Base-by-base conservation (phyloP, 2,888 invertebrate genomes). In the Eremobia ochroleuca region DNA sequence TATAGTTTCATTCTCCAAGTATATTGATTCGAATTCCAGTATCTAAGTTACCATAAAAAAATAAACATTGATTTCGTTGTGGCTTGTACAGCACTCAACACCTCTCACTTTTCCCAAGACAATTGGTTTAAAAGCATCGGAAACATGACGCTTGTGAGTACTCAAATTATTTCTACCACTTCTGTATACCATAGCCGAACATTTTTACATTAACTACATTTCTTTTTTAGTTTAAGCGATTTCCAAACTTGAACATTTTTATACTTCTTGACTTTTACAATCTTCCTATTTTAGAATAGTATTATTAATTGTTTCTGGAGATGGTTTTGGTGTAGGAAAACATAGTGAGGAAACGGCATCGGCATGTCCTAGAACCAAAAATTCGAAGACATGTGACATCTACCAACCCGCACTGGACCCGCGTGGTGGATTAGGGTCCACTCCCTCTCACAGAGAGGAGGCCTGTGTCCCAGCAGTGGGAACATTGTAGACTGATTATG, bases 61-160 rank as follows among this genome's bases (percentile, higher is more conserved):
- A 79, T 66, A 66, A 80, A 77, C 70, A 77, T 83, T 86, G 76
- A 79, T 85, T 84, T 86, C 69, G 68, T 81, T 81, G 75, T 72
- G 76, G 83, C 82, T 87, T 73, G 77, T 74, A 21, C 6, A 86
- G 81, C 89, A 91, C 90, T 91, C 89, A 90, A 92, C 91, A 91
- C 91, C 89, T 85, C 85, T 85, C 84, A 81, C 85, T 78, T 83
- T 55, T 90, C 93, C 92, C 92, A 86, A 80, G 93, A 91, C 93
- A 92, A 90, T 92, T 91, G 88, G 85, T 88, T 91, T 94, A 93
- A 94, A 92, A 94, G 94, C 94, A 90, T 91, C 89, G 89, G 94
- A 91, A 94, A 94, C 82, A 90, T 88, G 91, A 94, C 90, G 91
- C 88, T 83, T 75, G 79, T 82, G 82, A 73, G 70, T 71, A 73